A percentile compares a stretch with the other conserved stretches of the same genome.
Conservation (phyloP, 2,797 vertebrate species). For the Fringilla coelebs region DNA sequence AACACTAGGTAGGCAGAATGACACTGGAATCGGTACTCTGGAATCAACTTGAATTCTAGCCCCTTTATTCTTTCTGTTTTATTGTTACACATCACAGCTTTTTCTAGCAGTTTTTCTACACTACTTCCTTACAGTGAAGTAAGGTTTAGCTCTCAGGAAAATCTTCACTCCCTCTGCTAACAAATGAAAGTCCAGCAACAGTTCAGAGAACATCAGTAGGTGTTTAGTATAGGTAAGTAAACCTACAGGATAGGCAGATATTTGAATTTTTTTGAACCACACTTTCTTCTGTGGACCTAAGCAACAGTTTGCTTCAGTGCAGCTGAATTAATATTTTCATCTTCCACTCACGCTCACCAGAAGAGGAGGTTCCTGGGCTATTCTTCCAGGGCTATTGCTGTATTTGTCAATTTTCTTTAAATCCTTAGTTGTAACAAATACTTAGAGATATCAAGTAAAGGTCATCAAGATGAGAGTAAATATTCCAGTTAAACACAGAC, state of each 20-base stretch:
- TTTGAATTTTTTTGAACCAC: background rate
- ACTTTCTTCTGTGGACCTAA: background rate
- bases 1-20: background rate
- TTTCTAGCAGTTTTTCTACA: background rate
- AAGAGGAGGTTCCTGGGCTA: background rate
- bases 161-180: background rate
- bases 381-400: background rate
- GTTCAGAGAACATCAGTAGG: background rate
- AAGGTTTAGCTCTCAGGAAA: background rate
- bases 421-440: background rate
- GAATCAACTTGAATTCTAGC: background rate
- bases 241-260: background rate
- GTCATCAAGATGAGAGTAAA: background rate
- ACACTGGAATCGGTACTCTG: background rate
- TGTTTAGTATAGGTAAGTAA: background rate
- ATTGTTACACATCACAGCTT: background rate
- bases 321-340: background rate
- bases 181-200: background rate
- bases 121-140: background rate
- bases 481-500: background rate
- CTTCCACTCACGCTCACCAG: background rate
- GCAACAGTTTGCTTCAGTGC: background rate
- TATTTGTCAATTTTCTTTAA: background rate
- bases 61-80: background rate
- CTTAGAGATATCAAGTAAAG: background rate